Percentiles rank a stretch among this genome's conserved stretches.
Conservation (phyloP, 2,888 invertebrate species). For the Thysanoteuthis rhombus region DNA sequence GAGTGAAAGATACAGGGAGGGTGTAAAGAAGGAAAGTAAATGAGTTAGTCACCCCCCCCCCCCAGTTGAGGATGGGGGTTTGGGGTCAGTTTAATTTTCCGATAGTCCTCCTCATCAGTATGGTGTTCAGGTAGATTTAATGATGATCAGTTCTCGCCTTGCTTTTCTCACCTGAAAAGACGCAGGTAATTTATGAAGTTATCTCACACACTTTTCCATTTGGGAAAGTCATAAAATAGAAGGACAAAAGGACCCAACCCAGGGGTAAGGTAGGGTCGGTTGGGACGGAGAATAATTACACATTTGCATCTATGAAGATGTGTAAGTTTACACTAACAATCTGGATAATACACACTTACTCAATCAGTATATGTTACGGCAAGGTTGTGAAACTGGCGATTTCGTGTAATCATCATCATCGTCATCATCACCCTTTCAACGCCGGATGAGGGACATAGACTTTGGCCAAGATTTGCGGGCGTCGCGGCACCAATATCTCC, state of each 20-base stretch:
- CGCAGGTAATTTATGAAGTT: background rate
- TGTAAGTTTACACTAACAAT: too few relatives aligned
- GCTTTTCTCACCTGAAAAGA: background rate
- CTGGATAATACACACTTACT: too few relatives aligned
- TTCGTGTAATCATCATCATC: too few relatives aligned
- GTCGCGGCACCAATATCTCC: too few relatives aligned
- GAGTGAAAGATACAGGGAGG: background rate
- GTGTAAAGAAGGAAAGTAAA: background rate
- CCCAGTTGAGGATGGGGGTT: too few relatives aligned
- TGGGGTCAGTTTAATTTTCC: background rate
- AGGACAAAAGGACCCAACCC: background rate
- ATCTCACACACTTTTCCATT: background rate
- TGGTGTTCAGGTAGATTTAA: background rate
- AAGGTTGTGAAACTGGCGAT: too few relatives aligned
- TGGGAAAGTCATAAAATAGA: background rate
- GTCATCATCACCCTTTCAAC: too few relatives aligned
- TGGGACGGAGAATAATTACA: background rate
- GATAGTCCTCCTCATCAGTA: background rate
- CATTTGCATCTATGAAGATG: too few relatives aligned
- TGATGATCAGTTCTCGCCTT: background rate
- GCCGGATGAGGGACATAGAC: too few relatives aligned
- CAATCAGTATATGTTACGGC: too few relatives aligned
- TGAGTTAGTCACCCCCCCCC: background rate
- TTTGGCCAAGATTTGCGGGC: too few relatives aligned
- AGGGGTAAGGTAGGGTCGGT: background rate